Base-by-base conservation (phyloP, 2,113 vertebrate genomes). In the Athene cunicularia region DNA sequence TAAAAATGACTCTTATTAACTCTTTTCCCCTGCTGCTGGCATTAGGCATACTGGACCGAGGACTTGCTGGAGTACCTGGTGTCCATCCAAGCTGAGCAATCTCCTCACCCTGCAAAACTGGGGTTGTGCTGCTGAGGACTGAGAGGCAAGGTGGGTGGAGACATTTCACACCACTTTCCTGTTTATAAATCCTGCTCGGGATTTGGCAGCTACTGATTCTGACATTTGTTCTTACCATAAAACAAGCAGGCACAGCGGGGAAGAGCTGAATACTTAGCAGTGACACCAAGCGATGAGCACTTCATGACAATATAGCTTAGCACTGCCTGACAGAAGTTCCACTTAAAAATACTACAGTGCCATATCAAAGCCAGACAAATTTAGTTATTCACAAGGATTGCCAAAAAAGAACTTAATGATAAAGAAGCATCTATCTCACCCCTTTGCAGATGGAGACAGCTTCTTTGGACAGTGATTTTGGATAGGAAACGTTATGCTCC, bases 371-470 rank as follows among this genome's bases (percentile, higher is more conserved):
- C 60, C 90, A 88, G 88, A 39, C 70, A 80, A 47, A 62, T 16
- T 20, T 26, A 86, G 79, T 68, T 58, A 63, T 37, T 86, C 64
- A 43, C 80, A 85, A 27, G 52, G 49, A 20, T 3, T 84, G 81
- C 73, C 88, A 82, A 67, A 77, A 87, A 68, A 43, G 49, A 92
- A 59, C 68, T 68, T 37, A 63, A 76, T 62, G 56, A 60, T 37
- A 89, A 56, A 67, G 63, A 33, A 86, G 47, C 9, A 21, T 52
- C 41, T 37, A n/a, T 94, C 99, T 98, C 96, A 99, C 99, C 97
- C 99, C 99, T 91, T 99, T 99, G 98, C 99, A 99, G 98, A 99
- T 99, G 97, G 99, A 99, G 80, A 99, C 99, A 1, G 99, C 99
- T 97, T 99, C 99, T 98, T 99, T 99, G 75, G 99, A 99, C 98